A percentile compares a stretch with the other conserved stretches of the same genome.
Conservation (phyloP, 2,113 vertebrate species). For the Megaceryle torquata region DNA sequence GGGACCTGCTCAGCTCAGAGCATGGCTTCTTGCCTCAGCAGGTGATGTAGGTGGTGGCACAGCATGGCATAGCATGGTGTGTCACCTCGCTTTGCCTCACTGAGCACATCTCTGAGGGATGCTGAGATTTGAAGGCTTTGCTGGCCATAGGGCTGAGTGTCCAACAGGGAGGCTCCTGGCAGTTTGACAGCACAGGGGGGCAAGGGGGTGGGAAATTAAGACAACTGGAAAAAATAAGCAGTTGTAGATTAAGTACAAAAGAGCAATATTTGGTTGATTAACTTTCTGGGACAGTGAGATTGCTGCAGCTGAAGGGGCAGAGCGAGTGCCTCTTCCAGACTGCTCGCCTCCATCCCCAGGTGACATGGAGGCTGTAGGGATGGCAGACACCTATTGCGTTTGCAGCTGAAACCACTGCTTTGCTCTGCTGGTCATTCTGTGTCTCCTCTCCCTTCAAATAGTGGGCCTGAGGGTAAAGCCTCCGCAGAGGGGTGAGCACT, state of each 20-base stretch:
- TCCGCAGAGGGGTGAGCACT: accelerated
- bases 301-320: neutral
- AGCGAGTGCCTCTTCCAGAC: neutral
- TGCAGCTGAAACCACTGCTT: neutral
- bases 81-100: neutral
- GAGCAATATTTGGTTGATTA: neutral
- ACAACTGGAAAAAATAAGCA: neutral
- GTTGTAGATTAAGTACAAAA: neutral
- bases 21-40: neutral
- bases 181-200: neutral
- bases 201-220: accelerated
- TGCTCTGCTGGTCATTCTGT: accelerated
- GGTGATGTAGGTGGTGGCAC: neutral
- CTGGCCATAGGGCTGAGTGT: accelerated
- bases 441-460: neutral
- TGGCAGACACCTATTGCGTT: neutral
- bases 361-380: accelerated
- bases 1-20: neutral
- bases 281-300: neutral
- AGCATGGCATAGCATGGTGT: accelerated
- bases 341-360: neutral
- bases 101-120: accelerated
- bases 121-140: neutral
- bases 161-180: neutral
- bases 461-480: neutral